Evolutionary conservation across 37 sponge, comb jelly and placozoan genomes (phyloP), one percentile per base, ranked within the genome.

Genomic region (Cliona cf. orientalis): DNA sequence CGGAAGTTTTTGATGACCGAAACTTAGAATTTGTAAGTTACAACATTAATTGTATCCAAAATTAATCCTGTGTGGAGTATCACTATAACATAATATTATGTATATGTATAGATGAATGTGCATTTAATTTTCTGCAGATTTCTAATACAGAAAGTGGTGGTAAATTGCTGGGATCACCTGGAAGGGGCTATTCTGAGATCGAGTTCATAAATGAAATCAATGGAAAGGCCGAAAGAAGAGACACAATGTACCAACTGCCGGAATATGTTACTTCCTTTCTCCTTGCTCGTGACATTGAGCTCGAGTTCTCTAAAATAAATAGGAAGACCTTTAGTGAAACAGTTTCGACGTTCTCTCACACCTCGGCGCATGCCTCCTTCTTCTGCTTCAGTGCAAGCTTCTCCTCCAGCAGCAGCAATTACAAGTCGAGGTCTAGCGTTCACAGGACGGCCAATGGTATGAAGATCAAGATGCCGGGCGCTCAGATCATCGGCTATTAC

Each of bases 401-500:
- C 1, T 72, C 55, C 38, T 40, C 36, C 23, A 25, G 57, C 46
- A 14, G 25, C 5, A 66, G 32, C 21, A 22, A 63, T 2, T 40
- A 55, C 2, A 56, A 3, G 22, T 80, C 80, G n/a, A 34, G 33
- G 26, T 31, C 32, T 21, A n/a, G n/a, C 11, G 84, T 42, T 17
- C 26, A 74, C 1, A 65, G 57, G 11, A 83, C 72, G 21, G 73
- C 64, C 11, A 37, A 43, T 38, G 84, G 84, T 11, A 7, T 83
- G 75, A 73, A 46, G 75, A 55, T 83, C 32, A 65, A 41, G 4
- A 83, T 83, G 0, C 84, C 84, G 0, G 84, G 84, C 2, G 84
- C 68, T 33, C 75, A 74, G n/a, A 42, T 73, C 11, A 74, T 83
- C 74, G 84, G 84, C 26, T 83, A 83, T 49, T 83, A 66, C 39